A percentile compares a stretch with the other conserved stretches of the same genome.
phyloP scores from a whole-genome alignment of 1,140 invertebrate species.

The Cylas formicarius region DNA sequence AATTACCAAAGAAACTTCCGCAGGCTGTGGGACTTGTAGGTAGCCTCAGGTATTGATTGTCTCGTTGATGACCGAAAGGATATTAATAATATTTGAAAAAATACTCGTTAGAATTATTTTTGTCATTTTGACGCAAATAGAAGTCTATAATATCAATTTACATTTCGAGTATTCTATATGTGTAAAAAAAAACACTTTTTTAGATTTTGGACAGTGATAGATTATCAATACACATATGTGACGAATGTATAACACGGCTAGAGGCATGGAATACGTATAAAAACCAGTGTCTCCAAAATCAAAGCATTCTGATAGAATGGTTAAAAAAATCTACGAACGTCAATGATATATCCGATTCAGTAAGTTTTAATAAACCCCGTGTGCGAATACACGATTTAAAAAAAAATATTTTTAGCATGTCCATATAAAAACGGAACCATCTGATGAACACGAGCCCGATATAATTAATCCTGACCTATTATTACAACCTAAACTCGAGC shows the following conservation, averaged over 20 bases:
- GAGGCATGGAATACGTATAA: conserved; percentile 51
- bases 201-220: conserved; percentile 50
- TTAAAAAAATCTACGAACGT: conserved; percentile 34
- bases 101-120: no score
- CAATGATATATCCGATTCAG: conserved; percentile 18
- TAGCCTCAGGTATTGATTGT: no score
- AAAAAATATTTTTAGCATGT: conserved; percentile 4
- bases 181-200: no score
- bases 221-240: conserved; percentile 50
- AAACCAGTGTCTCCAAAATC: conserved; percentile 47
- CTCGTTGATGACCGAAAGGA: background rate
- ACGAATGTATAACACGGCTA: conserved; percentile 49
- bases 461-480: background rate
- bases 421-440: conserved; percentile 13
- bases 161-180: no score
- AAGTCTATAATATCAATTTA: no score
- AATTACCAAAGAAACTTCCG: no score
- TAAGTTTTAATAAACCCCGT: no score
- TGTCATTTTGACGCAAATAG: no score
- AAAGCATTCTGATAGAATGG: conserved; percentile 48
- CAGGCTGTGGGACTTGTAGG: no score
- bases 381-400: no score
- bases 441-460: background rate
- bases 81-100: background rate
- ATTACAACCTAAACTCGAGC: background rate